Conservation (phyloP, 1,140 invertebrate genomes). For the Diprion similis region DNA sequence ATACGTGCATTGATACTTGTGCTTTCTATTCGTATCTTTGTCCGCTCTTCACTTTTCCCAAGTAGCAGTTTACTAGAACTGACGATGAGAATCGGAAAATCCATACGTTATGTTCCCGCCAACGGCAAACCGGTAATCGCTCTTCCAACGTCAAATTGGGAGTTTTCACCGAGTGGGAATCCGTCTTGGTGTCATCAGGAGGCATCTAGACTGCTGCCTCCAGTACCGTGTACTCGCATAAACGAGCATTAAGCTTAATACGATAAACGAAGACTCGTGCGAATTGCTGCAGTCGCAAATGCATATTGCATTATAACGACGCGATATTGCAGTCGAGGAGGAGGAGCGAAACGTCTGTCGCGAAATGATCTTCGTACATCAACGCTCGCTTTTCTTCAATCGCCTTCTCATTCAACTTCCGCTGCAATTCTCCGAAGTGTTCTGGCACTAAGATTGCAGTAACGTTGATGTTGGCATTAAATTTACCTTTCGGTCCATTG, state of each 20-base stretch:
- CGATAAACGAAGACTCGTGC: not conserved
- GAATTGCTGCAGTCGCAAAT: not conserved
- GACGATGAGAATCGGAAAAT: not conserved
- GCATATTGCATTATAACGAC: constrained; percentile 1
- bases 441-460: no score
- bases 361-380: not conserved
- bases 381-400: no score
- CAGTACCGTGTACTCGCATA: not conserved
- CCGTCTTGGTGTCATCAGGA: not conserved
- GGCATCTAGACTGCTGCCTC: not conserved
- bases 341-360: not conserved
- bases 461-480: no score
- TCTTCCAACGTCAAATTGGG: not conserved
- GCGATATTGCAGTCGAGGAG: not conserved
- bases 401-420: no score
- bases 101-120: not conserved
- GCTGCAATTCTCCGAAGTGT: no score
- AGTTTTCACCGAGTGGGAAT: not conserved
- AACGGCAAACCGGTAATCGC: not conserved
- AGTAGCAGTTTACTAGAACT: no score
- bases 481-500: no score
- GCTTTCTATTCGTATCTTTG: no score
- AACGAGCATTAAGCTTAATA: not conserved
- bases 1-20: no score
- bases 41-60: no score